These are phyloP conservation scores for Platichthys flesus DNA, from an alignment of 2,113 vertebrate species.

Conservation along the genomic window DNA sequence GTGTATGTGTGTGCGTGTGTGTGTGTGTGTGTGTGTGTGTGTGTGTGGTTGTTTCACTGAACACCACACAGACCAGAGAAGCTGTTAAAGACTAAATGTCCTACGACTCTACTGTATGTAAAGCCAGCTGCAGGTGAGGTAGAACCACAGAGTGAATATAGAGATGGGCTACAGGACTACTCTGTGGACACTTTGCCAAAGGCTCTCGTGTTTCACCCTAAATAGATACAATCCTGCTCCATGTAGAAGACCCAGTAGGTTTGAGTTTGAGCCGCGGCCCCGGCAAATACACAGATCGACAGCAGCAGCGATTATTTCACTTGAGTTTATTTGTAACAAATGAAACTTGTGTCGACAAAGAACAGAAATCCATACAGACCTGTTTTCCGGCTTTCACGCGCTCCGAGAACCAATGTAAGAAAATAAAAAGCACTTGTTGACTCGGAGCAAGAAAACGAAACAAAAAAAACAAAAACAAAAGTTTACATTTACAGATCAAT, in stretches of 20 bases:
- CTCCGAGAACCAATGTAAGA: slow-evolving; percentile 96
- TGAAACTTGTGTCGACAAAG: slow-evolving; percentile 99
- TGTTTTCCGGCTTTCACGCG: slow-evolving; percentile 84
- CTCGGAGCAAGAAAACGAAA: slow-evolving; percentile 82
- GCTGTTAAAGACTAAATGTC: not conserved
- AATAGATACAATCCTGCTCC: too few relatives aligned
- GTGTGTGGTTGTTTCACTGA: too few relatives aligned
- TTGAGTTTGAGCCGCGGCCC: too few relatives aligned
- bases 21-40: too few relatives aligned
- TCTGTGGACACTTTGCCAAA: too few relatives aligned
- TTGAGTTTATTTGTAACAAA: slow-evolving; percentile 99
- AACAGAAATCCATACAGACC: slow-evolving; percentile 98
- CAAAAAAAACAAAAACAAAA: slow-evolving; percentile 71
- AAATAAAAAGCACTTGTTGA: slow-evolving; percentile 99
- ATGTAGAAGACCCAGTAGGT: too few relatives aligned
- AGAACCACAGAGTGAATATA: not conserved
- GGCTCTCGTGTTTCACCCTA: too few relatives aligned
- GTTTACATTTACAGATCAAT: slow-evolving; percentile 95
- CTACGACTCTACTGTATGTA: not conserved
- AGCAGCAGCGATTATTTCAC: slow-evolving; percentile 87
- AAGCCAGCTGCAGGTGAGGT: not conserved
- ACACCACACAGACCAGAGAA: not conserved
- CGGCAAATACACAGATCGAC: not conserved
- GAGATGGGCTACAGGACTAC: too few relatives aligned
- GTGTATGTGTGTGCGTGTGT: too few relatives aligned